A percentile compares a stretch with the other conserved stretches of the same genome.
Conservation (phyloP, 2,888 invertebrate genomes). For the Sarcophaga rosellei region DNA sequence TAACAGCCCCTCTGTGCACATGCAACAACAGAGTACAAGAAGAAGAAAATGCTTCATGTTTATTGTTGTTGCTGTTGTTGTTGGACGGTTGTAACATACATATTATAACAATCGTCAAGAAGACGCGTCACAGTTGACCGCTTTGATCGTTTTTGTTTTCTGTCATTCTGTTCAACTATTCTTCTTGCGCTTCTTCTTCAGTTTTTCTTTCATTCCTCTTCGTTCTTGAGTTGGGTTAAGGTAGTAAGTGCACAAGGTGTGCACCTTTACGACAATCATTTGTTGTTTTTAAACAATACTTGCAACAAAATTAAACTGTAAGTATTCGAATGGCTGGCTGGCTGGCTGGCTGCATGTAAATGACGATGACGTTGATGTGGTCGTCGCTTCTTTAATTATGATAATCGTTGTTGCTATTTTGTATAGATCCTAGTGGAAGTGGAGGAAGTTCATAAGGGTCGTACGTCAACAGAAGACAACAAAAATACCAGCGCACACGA, state of each 20-base stretch:
- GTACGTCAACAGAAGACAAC: conserved; percentile 43
- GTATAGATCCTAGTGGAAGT: conserved; percentile 46
- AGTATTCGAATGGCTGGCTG: background rate
- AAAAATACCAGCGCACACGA: conserved; percentile 10
- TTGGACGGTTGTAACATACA: conserved; percentile 17
- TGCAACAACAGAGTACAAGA: conserved; percentile 25
- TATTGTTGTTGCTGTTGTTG: background rate
- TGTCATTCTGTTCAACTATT: conserved; percentile 19
- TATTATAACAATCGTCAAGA: conserved; percentile 63
- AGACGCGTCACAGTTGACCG: conserved; percentile 69
- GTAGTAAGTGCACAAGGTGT: conserved; percentile 53
- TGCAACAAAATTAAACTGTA: conserved; percentile 2
- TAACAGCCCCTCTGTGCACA: conserved; percentile 43
- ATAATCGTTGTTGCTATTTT: conserved; percentile 34
- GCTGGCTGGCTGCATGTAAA: background rate
- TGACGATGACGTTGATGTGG: conserved; percentile 42
- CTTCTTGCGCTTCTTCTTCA: conserved; percentile 27
- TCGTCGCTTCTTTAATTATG: conserved; percentile 10
- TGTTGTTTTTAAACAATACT: background rate
- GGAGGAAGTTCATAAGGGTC: conserved; percentile 67
- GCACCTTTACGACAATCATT: conserved; percentile 60
- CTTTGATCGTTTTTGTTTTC: conserved; percentile 60
- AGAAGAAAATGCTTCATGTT: conserved; percentile 13
- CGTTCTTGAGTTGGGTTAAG: background rate
- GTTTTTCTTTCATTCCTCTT: conserved; percentile 10